These are phyloP conservation scores for Borostomias antarcticus DNA, from an alignment of 2,797 vertebrate genomes.

Conservation along the genomic window DNA sequence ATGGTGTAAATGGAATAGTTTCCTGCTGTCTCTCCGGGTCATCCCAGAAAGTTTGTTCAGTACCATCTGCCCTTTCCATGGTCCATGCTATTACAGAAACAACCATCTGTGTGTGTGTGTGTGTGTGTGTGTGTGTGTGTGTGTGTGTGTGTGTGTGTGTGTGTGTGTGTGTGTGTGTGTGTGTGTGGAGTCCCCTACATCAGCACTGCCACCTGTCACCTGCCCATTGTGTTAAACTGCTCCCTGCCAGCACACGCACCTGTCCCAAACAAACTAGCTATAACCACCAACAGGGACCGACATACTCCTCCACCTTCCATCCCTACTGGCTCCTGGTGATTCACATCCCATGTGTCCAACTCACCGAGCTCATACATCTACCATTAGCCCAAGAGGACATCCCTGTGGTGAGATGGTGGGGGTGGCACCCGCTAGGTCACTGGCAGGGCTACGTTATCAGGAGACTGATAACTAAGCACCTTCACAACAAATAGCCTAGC, in stretches of 20 bases:
- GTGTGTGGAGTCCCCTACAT: background rate
- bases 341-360: too few relatives aligned
- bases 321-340: background rate
- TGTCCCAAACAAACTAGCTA: constrained; percentile 4
- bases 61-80: background rate
- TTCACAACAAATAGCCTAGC: too few relatives aligned
- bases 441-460: too few relatives aligned
- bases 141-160: background rate
- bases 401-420: too few relatives aligned
- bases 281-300: background rate
- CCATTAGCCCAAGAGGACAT: background rate
- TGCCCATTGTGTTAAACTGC: background rate
- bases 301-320: background rate
- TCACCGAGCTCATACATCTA: background rate
- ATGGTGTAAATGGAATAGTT: constrained; percentile 2
- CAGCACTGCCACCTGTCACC: background rate
- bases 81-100: background rate
- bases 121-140: background rate
- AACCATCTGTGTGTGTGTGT: constrained; percentile 2
- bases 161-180: background rate
- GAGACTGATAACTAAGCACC: too few relatives aligned
- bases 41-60: background rate
- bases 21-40: constrained; percentile 4
- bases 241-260: background rate
- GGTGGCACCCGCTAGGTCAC: too few relatives aligned